Percentiles rank a stretch among this genome's conserved stretches.
Conservation (phyloP, 2,888 invertebrate genomes). For the Clitarchus hookeri region DNA sequence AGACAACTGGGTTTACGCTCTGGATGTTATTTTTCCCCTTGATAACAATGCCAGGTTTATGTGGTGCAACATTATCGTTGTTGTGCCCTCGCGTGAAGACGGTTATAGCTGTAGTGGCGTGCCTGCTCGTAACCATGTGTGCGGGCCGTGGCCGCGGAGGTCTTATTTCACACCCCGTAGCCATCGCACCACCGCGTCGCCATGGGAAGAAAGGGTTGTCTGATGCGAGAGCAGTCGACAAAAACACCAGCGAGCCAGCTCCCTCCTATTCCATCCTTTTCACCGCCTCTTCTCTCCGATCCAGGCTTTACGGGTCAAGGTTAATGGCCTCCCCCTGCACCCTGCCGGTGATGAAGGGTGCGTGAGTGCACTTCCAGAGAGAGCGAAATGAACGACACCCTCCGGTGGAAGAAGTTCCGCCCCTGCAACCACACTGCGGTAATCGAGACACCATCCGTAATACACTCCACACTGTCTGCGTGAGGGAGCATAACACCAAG, state of each 20-base stretch:
- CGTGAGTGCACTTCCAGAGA: background rate
- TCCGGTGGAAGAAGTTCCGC: background rate
- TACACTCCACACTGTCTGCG: too few species aligned
- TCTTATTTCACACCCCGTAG: background rate
- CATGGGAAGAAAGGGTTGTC: background rate
- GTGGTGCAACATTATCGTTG: background rate
- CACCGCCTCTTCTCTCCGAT: background rate
- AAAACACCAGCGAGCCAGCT: background rate
- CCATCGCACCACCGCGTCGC: background rate
- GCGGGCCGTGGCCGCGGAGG: background rate
- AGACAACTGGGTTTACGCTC: background rate
- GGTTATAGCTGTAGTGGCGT: background rate
- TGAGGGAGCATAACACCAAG: too few species aligned
- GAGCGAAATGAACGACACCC: conserved; percentile 1
- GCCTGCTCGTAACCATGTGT: background rate
- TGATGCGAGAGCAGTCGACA: background rate
- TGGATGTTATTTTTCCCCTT: background rate
- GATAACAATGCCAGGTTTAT: background rate
- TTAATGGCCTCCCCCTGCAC: conserved; percentile 6
- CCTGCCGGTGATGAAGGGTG: conserved; percentile 3
- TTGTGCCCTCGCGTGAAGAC: background rate
- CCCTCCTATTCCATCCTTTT: background rate
- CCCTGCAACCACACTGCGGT: background rate
- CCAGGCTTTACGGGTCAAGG: background rate
- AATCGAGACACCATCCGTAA: background rate